These are phyloP conservation scores for Trissolcus brochymenae DNA, from an alignment of 2,888 invertebrate genomes.

Conservation along the genomic window DNA sequence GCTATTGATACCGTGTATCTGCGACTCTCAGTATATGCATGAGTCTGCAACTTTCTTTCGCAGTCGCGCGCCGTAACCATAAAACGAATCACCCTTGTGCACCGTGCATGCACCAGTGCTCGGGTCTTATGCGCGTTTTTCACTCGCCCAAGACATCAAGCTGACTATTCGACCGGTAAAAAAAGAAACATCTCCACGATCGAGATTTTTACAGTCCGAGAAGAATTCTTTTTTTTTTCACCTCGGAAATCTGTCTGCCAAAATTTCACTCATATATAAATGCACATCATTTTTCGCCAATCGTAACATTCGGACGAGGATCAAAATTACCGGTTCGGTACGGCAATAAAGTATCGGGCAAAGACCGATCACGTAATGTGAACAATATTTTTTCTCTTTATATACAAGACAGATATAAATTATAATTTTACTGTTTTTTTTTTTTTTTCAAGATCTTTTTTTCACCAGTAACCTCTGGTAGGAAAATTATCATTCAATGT, in stretches of 20 bases:
- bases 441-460: background rate
- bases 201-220: conserved; percentile 44
- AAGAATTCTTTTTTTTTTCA: conserved; percentile 57
- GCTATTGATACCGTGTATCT: conserved; percentile 68
- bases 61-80: conserved; percentile 70
- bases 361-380: too few species aligned
- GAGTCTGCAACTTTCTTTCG: conserved; percentile 70
- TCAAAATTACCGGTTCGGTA: conserved; percentile 6
- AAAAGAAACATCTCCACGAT: conserved; percentile 55
- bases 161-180: conserved; percentile 46
- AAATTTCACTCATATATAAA: conserved; percentile 25
- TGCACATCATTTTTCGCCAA: conserved; percentile 30
- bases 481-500: too few species aligned
- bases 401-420: background rate
- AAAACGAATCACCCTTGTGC: conserved; percentile 67
- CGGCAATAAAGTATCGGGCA: background rate
- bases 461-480: too few species aligned
- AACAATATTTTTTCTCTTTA: too few species aligned
- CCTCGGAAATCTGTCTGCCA: conserved; percentile 56
- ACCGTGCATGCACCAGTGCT: conserved; percentile 40
- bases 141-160: conserved; percentile 60
- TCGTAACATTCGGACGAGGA: conserved; percentile 4
- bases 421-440: background rate
- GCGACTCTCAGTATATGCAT: conserved; percentile 68
- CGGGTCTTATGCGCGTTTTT: conserved; percentile 67